phyloP scores from a whole-genome alignment of 2,888 invertebrate species.

The Anticlea derivata region DNA sequence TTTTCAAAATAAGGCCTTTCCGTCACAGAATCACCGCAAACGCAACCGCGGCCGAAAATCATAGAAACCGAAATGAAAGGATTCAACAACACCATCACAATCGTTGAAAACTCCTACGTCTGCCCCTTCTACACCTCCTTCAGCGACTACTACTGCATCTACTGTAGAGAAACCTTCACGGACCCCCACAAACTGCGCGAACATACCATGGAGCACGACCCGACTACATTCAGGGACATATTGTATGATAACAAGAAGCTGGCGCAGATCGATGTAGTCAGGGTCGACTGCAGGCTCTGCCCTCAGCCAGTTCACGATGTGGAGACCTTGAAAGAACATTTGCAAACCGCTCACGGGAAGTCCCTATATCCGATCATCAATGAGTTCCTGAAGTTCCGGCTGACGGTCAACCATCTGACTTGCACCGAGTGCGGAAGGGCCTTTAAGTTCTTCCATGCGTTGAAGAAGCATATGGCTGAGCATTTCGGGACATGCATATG shows the following conservation, averaged over 20 bases:
- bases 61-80: slow-evolving; percentile 54
- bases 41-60: slow-evolving; percentile 31
- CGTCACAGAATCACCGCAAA: slow-evolving; percentile 35
- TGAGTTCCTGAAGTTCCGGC: slow-evolving; percentile 62
- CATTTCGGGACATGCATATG: slow-evolving; percentile 72
- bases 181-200: slow-evolving; percentile 61
- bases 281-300: slow-evolving; percentile 69
- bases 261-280: slow-evolving; percentile 56
- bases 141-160: slow-evolving; percentile 65
- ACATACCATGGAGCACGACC: slow-evolving; percentile 64
- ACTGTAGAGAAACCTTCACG: slow-evolving; percentile 63
- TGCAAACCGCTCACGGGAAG: slow-evolving; percentile 52
- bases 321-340: slow-evolving; percentile 55
- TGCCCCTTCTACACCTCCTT: slow-evolving; percentile 68
- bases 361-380: slow-evolving; percentile 47
- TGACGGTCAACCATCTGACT: slow-evolving; percentile 53
- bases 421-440: slow-evolving; percentile 57
- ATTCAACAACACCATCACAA: slow-evolving; percentile 51
- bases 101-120: slow-evolving; percentile 65
- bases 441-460: slow-evolving; percentile 64
- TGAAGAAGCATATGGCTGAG: slow-evolving; percentile 70
- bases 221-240: slow-evolving; percentile 50
- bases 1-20: background rate
- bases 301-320: slow-evolving; percentile 50
- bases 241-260: slow-evolving; percentile 53